phyloP scores from a whole-genome alignment of 2,113 vertebrate genomes.

The Cebus imitator region DNA sequence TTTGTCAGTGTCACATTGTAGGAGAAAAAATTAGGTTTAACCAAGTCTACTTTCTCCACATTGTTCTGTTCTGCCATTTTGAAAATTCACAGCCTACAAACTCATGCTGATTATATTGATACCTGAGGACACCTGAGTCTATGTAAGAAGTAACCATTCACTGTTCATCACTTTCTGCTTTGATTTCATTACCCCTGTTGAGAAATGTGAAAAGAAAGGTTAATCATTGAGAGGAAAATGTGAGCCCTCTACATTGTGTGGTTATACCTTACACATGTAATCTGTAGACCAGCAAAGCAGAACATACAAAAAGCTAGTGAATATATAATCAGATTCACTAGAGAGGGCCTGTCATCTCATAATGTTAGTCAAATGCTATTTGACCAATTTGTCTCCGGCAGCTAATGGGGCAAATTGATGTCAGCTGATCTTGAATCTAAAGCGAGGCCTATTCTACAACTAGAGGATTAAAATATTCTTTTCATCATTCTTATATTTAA shows the following conservation, averaged over 20 bases:
- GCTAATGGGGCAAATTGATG: conserved; percentile 55
- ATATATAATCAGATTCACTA: conserved; percentile 31
- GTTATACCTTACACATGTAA: conserved; percentile 4
- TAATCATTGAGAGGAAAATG: conserved; percentile 33
- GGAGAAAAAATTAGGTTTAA: neutral
- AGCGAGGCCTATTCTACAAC: neutral
- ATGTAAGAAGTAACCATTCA: conserved; percentile 51
- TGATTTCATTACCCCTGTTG: neutral
- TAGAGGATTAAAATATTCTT: neutral
- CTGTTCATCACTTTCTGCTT: conserved; percentile 5
- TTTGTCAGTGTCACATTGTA: neutral
- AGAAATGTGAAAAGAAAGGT: conserved; percentile 17
- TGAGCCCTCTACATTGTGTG: neutral
- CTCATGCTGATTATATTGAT: conserved; percentile 41
- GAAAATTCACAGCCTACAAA: conserved; percentile 35
- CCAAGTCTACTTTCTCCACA: neutral
- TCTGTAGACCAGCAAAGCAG: neutral
- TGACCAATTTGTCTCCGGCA: conserved; percentile 68
- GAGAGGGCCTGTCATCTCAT: conserved; percentile 36
- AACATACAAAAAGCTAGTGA: conserved; percentile 49
- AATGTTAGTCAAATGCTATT: conserved; percentile 65
- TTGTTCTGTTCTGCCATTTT: neutral
- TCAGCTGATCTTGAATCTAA: conserved; percentile 19
- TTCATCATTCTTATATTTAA: conserved; percentile 39
- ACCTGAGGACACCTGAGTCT: neutral